A percentile compares a stretch with the other conserved stretches of the same genome.
Evolutionary conservation across 2,797 vertebrate species (phyloP).

Genomic region (Florisuga fusca): DNA sequence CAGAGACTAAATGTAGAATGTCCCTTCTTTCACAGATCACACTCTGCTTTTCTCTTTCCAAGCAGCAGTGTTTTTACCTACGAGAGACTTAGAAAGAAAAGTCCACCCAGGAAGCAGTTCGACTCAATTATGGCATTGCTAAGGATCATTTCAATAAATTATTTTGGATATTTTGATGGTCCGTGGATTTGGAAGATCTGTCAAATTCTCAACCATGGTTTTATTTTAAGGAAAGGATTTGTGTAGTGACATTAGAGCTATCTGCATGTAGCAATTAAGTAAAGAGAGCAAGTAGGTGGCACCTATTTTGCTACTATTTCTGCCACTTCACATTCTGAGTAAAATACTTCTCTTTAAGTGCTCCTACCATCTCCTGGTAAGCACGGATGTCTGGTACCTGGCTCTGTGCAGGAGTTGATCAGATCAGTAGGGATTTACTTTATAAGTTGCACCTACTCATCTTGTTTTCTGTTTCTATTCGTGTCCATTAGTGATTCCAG

Average conservation of each 20-base stretch:
- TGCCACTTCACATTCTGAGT: neutral
- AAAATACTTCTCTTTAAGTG: neutral
- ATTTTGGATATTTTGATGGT: neutral
- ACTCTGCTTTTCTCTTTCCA: neutral
- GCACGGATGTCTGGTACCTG: neutral
- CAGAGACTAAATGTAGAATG: neutral
- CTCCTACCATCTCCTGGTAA: neutral
- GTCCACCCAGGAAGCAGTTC: neutral
- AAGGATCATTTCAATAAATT: neutral
- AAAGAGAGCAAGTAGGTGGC: neutral
- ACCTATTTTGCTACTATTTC: neutral
- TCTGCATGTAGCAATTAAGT: neutral
- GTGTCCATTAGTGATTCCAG: neutral
- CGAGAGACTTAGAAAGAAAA: neutral
- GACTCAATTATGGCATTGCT: neutral
- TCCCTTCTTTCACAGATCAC: rapidly evolving
- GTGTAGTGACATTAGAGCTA: neutral
- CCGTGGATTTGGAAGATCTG: neutral
- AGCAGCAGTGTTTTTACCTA: neutral
- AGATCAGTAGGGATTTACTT: neutral
- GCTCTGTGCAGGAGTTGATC: neutral
- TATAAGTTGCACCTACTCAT: neutral
- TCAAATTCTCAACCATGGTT: neutral
- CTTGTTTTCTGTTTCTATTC: conserved; percentile 30
- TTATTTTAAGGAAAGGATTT: neutral